Percentiles rank a stretch among this genome's conserved stretches.
Conservation (phyloP, 2,113 vertebrate species). For the Syrrhaptes paradoxus region DNA sequence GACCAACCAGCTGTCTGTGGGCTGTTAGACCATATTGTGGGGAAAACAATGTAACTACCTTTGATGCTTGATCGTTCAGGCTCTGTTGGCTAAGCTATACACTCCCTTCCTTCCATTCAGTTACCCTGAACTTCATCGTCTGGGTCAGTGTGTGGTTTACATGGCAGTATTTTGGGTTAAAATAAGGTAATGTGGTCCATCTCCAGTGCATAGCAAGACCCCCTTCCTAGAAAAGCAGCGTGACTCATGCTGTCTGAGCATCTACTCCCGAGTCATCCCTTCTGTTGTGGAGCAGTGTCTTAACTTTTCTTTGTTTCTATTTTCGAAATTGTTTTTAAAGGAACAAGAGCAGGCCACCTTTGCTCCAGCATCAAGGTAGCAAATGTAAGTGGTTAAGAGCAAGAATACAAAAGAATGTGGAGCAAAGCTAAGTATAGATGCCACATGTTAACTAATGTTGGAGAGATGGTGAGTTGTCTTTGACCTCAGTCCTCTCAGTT, state of each 20-base stretch:
- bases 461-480: not conserved
- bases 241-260: not conserved
- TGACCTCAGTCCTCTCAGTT: slow-evolving; percentile 4
- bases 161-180: not conserved
- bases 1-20: slow-evolving; percentile 55
- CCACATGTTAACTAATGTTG: not conserved
- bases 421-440: not conserved
- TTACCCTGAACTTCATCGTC: not conserved
- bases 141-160: not conserved
- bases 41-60: slow-evolving; percentile 30
- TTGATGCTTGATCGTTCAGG: not conserved
- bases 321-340: not conserved
- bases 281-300: not conserved
- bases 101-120: not conserved
- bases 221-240: not conserved
- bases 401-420: not conserved
- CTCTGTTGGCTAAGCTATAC: not conserved
- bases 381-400: not conserved
- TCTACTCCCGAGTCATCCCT: not conserved
- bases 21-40: slow-evolving; percentile 36
- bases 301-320: not conserved
- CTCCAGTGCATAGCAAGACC: not conserved
- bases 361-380: not conserved
- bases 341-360: not conserved
- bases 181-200: not conserved